Evolutionary conservation across 2,888 invertebrate genomes (phyloP).

Genomic region (Callyntrura guangdongensis): DNA sequence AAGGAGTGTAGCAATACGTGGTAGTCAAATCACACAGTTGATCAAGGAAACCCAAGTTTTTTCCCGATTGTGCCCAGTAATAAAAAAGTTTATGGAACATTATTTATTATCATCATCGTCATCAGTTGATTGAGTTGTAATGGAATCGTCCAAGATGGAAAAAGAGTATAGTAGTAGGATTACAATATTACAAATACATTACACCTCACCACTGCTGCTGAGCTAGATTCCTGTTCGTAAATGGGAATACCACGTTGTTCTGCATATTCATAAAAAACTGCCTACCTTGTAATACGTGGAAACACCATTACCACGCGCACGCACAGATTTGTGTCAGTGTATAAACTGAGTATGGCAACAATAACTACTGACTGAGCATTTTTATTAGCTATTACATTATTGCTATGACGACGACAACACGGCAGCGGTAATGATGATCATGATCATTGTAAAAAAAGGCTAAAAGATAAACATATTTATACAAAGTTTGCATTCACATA

Average conservation of each 20-base stretch:
- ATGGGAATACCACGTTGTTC: not conserved
- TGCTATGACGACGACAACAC: not conserved
- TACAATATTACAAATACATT: not conserved
- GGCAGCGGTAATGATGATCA: not conserved
- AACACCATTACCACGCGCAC: not conserved
- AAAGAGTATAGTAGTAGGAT: not conserved
- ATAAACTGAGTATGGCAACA: no score
- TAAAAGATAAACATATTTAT: slow-evolving; percentile 38
- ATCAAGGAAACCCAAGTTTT: slow-evolving; percentile 21
- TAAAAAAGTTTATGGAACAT: not conserved
- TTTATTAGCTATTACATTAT: slow-evolving; percentile 8
- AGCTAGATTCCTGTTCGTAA: not conserved
- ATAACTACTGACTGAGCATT: not conserved
- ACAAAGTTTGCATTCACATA: not conserved
- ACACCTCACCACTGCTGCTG: not conserved
- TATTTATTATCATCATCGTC: not conserved
- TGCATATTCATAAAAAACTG: not conserved
- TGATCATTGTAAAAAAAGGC: slow-evolving; percentile 49
- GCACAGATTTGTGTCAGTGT: not conserved
- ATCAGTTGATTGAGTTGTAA: not conserved
- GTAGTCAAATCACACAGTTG: not conserved
- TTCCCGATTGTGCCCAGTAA: not conserved
- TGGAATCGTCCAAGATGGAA: not conserved
- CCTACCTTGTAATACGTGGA: slow-evolving; percentile 4
- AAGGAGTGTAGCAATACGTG: not conserved